Conservation (phyloP, 2,888 invertebrate species). For the Ypsolopha sequella region DNA sequence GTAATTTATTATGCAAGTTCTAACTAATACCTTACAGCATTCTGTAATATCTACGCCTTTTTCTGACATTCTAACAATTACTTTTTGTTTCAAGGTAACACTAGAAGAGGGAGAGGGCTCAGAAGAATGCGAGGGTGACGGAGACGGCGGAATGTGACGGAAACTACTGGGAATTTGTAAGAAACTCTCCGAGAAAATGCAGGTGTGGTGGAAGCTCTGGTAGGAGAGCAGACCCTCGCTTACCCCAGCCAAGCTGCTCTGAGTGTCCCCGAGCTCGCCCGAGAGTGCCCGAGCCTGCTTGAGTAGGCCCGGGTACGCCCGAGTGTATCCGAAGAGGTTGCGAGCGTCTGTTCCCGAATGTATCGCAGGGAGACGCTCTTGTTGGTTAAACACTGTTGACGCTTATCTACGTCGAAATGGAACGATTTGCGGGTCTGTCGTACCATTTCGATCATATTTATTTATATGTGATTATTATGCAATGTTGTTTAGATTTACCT, state of each 20-base stretch:
- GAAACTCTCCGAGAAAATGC: constrained; percentile 90
- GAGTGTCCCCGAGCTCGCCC: neutral
- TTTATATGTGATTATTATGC: constrained; percentile 62
- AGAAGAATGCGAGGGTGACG: constrained; percentile 67
- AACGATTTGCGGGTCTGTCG: constrained; percentile 47
- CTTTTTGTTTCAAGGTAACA: constrained; percentile 73
- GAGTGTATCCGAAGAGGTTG: neutral
- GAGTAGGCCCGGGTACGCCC: constrained; percentile 8
- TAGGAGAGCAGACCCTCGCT: constrained; percentile 44
- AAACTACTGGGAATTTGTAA: constrained; percentile 91
- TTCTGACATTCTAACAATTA: neutral
- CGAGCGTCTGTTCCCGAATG: neutral
- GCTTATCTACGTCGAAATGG: constrained; percentile 58
- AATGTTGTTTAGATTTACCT: constrained; percentile 66
- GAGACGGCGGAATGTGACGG: constrained; percentile 88
- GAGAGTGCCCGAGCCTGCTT: constrained; percentile 6
- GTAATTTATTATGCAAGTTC: too few species aligned
- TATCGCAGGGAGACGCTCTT: neutral
- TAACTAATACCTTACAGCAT: too few species aligned
- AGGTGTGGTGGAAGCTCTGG: constrained; percentile 90
- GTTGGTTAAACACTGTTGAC: constrained; percentile 46
- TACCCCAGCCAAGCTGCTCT: neutral
- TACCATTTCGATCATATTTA: constrained; percentile 59
- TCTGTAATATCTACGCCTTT: too few species aligned
- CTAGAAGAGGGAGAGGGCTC: constrained; percentile 88